Percentiles rank a stretch among this genome's conserved stretches.
Evolutionary conservation across 2,888 invertebrate species (phyloP).

Genomic region (Ditula angustiorana): DNA sequence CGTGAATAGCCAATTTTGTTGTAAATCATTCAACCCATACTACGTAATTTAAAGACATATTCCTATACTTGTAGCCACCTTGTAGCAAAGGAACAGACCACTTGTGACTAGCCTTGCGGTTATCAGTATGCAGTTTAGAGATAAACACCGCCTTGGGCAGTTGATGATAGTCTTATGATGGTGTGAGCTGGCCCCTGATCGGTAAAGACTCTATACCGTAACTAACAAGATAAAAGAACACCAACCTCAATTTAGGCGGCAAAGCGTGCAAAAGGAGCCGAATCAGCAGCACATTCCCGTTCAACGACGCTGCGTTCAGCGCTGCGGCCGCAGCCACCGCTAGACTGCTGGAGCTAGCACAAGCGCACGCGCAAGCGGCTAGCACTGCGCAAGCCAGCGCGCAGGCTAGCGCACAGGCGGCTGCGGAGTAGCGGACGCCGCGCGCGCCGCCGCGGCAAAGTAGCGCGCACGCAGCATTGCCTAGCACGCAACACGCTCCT

Average conservation of each 20-base stretch:
- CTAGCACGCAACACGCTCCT: constrained; percentile 74
- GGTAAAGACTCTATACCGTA: too few species aligned
- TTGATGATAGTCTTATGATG: too few species aligned
- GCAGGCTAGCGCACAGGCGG: constrained; percentile 70
- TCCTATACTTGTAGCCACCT: too few species aligned
- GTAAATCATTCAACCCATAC: too few species aligned
- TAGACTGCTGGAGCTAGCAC: constrained; percentile 58
- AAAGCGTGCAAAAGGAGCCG: constrained; percentile 69
- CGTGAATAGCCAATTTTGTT: too few species aligned
- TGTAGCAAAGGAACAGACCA: too few species aligned
- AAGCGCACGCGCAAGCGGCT: constrained; percentile 72
- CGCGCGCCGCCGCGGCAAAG: constrained; percentile 68
- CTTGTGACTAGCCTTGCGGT: too few species aligned
- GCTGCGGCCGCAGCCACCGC: constrained; percentile 77
- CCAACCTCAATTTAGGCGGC: constrained; percentile 75
- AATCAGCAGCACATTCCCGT: constrained; percentile 76
- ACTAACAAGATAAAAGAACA: not conserved
- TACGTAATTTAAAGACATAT: too few species aligned
- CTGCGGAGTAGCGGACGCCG: constrained; percentile 71
- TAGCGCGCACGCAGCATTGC: constrained; percentile 71
- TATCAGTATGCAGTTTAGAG: too few species aligned
- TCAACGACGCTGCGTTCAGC: constrained; percentile 74
- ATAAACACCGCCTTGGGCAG: too few species aligned
- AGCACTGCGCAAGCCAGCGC: constrained; percentile 69
- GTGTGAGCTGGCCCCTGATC: too few species aligned